Evolutionary conservation across 2,888 invertebrate genomes (phyloP), one percentile per base, ranked within the genome.

Genomic region (Brachyptera risi): DNA sequence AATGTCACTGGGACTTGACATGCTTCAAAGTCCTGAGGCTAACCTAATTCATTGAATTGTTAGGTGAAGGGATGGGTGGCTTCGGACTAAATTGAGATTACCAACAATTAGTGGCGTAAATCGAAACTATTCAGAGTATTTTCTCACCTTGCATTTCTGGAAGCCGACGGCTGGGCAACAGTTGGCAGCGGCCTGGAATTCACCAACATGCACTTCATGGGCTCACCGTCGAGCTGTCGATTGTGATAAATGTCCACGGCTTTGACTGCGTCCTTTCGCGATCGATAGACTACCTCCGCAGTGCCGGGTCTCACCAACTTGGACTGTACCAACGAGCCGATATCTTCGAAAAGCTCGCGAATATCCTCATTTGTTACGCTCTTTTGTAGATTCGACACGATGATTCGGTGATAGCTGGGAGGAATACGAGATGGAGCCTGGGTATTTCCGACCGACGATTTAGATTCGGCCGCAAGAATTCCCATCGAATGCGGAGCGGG

Each of bases 241-340:
- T 95, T 94, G 73, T 96, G 94, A 76, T 96, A 96, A 58, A 92
- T 87, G 69, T 94, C 92, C 1, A 95, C 92, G 1, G 96, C 95
- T 73, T 86, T 86, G 69, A 91, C 86, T 27, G 96, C 96, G 75
- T 95, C 92, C 67, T 88, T 86, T 67, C 89, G 79, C 47, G 85
- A 86, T 71, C 88, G 87, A 74, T 93, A 96, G 67, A 94, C 90
- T 1, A 96, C 94, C 78, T 96, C 95, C 0, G 95, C 96, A 1
- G 88, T 88, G 1, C 96, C 96, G 0, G 90, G 87, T 47, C 92
- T 84, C 13, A 93, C 88, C 68, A 96, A 79, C 68, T 90, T 84
- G 0, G 93, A 93, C 66, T 89, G 88, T 60, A 90, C 77, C 72
- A 96, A 80, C 49, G 91, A 88, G 0, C 96, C 96, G 64, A 96